Percentiles rank a stretch among this genome's conserved stretches.
Conservation (phyloP, 2,888 invertebrate genomes). For the Drosophila niveifrons region DNA sequence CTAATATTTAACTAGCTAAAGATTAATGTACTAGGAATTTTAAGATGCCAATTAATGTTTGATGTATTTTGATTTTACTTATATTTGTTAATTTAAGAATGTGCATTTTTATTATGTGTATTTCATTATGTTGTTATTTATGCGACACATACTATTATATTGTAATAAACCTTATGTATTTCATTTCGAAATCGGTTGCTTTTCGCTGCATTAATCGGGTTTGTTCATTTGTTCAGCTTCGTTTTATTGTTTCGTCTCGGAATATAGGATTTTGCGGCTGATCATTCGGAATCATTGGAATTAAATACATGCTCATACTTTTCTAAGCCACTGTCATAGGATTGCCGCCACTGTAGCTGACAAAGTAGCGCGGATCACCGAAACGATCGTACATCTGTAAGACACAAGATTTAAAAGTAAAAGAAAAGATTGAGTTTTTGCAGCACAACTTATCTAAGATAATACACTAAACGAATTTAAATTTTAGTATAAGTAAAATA, state of each 20-base stretch:
- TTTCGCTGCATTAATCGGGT: constrained; percentile 12
- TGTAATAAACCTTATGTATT: constrained; percentile 11
- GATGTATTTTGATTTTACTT: constrained; percentile 16
- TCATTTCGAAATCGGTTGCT: constrained; percentile 29
- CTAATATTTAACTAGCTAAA: constrained; percentile 20
- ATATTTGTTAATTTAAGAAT: constrained; percentile 17
- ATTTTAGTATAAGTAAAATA: neutral
- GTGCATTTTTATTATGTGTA: constrained; percentile 33
- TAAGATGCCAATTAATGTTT: constrained; percentile 27
- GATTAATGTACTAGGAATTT: constrained; percentile 10
- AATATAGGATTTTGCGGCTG: constrained; percentile 40
- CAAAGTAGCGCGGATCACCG: constrained; percentile 84
- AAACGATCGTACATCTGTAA: constrained; percentile 83
- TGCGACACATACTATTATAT: constrained; percentile 8
- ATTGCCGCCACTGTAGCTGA: constrained; percentile 82
- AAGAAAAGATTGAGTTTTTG: neutral
- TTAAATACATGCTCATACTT: constrained; percentile 45
- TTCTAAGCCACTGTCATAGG: constrained; percentile 83
- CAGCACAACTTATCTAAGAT: constrained; percentile 22
- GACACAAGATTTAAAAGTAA: constrained; percentile 38
- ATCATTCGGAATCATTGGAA: constrained; percentile 46
- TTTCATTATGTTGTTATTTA: constrained; percentile 13
- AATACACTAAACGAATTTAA: constrained; percentile 17
- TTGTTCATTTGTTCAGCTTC: constrained; percentile 35
- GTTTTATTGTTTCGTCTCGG: constrained; percentile 29